phyloP scores from a whole-genome alignment of 53 echinoderm and acorn worm genomes.

The Hippasteria phrygiana region DNA sequence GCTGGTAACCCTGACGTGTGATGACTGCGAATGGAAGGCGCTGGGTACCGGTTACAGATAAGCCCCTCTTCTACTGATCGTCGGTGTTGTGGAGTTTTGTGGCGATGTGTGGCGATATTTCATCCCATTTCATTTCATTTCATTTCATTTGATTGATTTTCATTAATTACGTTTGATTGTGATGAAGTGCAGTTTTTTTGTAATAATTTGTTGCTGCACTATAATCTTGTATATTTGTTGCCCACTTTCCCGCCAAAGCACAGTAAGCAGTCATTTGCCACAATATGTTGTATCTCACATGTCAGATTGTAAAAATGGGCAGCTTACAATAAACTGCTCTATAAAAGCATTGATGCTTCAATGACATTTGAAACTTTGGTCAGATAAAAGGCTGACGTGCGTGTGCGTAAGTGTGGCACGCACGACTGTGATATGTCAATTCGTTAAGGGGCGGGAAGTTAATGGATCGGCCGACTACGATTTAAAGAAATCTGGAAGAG shows the following conservation, averaged over 20 bases:
- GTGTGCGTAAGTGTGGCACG: no score
- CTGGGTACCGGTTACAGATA: constrained; percentile 53
- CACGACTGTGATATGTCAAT: no score
- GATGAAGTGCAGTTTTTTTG: not conserved
- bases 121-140: constrained; percentile 3
- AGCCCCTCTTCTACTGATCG: constrained; percentile 7
- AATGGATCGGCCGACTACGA: no score
- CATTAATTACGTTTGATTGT: constrained; percentile 6
- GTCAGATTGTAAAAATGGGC: no score
- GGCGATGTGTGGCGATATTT: not conserved
- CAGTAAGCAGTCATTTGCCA: not conserved
- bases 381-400: no score
- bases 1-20: constrained; percentile 1
- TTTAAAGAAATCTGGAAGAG: no score
- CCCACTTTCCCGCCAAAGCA: not conserved
- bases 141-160: constrained; percentile 26
- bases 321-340: no score
- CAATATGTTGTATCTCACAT: not conserved
- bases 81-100: constrained; percentile 49
- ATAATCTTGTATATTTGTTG: not conserved
- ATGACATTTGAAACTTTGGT: no score
- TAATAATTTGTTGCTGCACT: not conserved
- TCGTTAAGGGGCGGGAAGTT: no score
- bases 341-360: no score
- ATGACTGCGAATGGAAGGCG: not conserved